These are phyloP conservation scores for Neodiprion virginianus DNA, from an alignment of 1,140 invertebrate species.

Conservation along the genomic window DNA sequence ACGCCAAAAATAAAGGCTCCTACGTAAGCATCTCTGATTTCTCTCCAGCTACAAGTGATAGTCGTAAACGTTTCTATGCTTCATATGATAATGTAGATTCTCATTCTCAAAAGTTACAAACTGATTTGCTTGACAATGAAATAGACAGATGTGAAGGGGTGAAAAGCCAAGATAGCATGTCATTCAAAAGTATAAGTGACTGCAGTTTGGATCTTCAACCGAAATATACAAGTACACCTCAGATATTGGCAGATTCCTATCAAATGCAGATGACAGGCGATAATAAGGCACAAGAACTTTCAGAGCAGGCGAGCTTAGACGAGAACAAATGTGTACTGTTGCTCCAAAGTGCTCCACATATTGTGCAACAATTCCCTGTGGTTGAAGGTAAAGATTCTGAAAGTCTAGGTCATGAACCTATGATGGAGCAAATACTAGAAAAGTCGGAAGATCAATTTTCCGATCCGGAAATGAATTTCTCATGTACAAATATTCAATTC, in stretches of 20 bases:
- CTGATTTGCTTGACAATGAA: neutral
- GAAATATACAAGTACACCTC: constrained; percentile 38
- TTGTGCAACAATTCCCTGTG: neutral
- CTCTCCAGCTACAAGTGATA: neutral
- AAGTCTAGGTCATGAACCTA: neutral
- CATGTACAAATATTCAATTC: too few species aligned
- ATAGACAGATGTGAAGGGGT: neutral
- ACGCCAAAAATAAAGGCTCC: neutral
- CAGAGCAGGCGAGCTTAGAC: neutral
- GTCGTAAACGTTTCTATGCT: neutral
- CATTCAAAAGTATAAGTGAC: constrained; percentile 3
- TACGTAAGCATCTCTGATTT: neutral
- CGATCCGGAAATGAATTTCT: too few species aligned
- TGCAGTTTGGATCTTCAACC: constrained; percentile 19
- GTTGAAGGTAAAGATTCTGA: neutral
- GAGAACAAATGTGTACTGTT: too few species aligned
- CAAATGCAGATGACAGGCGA: neutral
- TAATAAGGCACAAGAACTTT: constrained; percentile 8
- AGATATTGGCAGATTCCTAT: neutral
- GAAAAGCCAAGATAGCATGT: constrained; percentile 5
- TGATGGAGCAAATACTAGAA: too few species aligned
- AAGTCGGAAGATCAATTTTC: too few species aligned
- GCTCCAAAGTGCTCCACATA: too few species aligned
- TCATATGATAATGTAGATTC: neutral
- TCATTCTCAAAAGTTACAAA: neutral